Evolutionary conservation across 1,140 invertebrate species (phyloP), one percentile per base, ranked within the genome.

Genomic region (Rhagoletis zephyria): DNA sequence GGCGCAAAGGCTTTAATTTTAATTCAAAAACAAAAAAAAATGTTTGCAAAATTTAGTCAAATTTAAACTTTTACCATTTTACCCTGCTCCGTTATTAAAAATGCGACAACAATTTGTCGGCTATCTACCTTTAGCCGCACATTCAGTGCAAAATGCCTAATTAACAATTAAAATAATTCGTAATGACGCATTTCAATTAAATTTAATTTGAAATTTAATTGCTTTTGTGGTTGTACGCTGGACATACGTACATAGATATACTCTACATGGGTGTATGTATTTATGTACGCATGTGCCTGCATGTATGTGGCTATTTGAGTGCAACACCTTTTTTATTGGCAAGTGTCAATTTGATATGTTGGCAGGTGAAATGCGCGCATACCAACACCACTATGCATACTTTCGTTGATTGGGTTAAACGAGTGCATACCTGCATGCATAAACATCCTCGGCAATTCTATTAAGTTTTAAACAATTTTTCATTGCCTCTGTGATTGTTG

Each of bases 161-260:
- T 91, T 91, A 91, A 91, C 91, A 91, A 91, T 91, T 91, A 91
- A 91, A 91, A 91, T 91, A 91, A 91, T 90, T 91, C 89, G 89
- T 89, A 91, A 90, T 89, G 88, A 91, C 90, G 90, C 89, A 89
- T 90, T 89, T 91, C 89, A 91, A 91, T 91, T 90, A 88, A 91
- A 91, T 91, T 91, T 91, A 91, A 91, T 91, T 91, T 90, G 91
- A 91, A 91, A 91, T 91, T 91, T 91, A 91, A 91, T 91, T 91
- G 91, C 91, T 91, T 91, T 91, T 91, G 91, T 91, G 91, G 91
- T 90, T 61, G 87, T 56, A 51, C 9, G 89, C 59, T 89, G 89
- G 89, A 89, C 88, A 89, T 87, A 89, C 64, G 63, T 56, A 10
- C 0, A 1, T 40, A 6, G 0, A 30, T 1, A 30, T 30, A 30